Evolutionary conservation across 2,113 vertebrate species (phyloP), one percentile per base, ranked within the genome.

Genomic region (Casuarius casuarius): DNA sequence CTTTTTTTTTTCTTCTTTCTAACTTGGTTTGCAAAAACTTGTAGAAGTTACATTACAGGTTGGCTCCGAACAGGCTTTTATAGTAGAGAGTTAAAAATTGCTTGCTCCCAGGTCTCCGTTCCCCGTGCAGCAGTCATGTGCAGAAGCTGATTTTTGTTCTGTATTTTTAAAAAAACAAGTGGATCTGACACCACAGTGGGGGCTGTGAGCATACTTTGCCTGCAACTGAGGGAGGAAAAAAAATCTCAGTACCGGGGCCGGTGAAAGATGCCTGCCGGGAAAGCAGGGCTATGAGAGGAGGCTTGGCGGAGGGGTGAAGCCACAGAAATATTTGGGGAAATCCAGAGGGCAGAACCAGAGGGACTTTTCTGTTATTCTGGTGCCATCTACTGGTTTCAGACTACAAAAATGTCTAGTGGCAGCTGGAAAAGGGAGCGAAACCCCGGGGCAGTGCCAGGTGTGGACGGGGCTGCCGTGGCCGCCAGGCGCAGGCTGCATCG

Each of bases 341-440:
- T 40, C n/a, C 12, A 3, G 33, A 66, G 72, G 83, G 54, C 48
- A 92, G 49, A 42, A 58, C 9, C 5, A 3, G 62, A 81, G 72
- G 89, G 89, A 62, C 52, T 95, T 97, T 71, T 3, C 78, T 77
- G 91, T 95, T 56, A 68, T 96, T 96, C 72, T 92, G 94, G 91
- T 97, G 96, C 97, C 97, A 97, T 95, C 97, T 97, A 62, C 97
- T 95, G 97, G 96, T 92, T 28, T 18, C 3, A 93, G 63, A 59
- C 86, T 73, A 67, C 44, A 3, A 54, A 48, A 67, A 7, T 44
- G 51, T 29, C 58, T 22, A 33, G 40, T 65, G 87, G 56, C 56
- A 18, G 84, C 3, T 0, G 61, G 62, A 29, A 52, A 44, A 2
- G 5, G 23, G 23, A 59, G 4, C 9, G 9, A 70, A 22, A 2